Evolutionary conservation across 2,888 invertebrate species (phyloP).

Genomic region (Coelopa pilipes): DNA sequence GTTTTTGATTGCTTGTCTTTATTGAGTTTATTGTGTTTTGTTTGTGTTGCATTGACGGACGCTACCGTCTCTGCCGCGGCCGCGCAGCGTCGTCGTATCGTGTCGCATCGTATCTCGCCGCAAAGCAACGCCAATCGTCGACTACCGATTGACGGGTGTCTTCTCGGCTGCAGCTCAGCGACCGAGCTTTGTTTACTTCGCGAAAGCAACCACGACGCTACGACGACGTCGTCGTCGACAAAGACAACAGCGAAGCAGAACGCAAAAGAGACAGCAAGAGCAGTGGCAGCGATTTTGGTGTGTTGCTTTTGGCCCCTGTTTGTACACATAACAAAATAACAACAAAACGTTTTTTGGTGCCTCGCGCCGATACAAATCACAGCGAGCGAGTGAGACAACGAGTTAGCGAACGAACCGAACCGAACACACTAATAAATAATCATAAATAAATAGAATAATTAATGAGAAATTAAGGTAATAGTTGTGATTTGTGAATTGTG

Average conservation of each 20-base stretch:
- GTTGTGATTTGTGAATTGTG: conserved; percentile 35
- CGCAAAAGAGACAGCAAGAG: conserved; percentile 5
- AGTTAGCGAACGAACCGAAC: not conserved
- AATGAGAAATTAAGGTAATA: conserved; percentile 35
- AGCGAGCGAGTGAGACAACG: too few relatives aligned
- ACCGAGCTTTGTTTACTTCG: not conserved
- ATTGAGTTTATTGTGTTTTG: conserved; percentile 5
- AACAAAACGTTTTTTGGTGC: conserved; percentile 26
- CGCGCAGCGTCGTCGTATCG: not conserved
- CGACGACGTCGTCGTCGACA: too few relatives aligned
- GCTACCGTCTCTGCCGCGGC: not conserved
- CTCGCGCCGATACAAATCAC: not conserved
- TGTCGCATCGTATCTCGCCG: not conserved
- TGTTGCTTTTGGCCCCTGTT: not conserved
- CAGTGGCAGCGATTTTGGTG: conserved; percentile 15
- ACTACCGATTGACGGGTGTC: too few relatives aligned
- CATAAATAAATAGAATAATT: conserved; percentile 31
- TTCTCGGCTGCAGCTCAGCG: not conserved
- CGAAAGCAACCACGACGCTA: not conserved
- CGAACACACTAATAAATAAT: conserved; percentile 14
- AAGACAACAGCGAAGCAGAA: not conserved
- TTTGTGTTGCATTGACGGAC: conserved; percentile 23
- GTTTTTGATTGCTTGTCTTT: not conserved
- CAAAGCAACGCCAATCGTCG: too few relatives aligned
- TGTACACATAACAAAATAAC: conserved; percentile 19